Evolutionary conservation across 2,113 vertebrate species (phyloP), one percentile per base, ranked within the genome.

Genomic region (Eubucco bourcierii): DNA sequence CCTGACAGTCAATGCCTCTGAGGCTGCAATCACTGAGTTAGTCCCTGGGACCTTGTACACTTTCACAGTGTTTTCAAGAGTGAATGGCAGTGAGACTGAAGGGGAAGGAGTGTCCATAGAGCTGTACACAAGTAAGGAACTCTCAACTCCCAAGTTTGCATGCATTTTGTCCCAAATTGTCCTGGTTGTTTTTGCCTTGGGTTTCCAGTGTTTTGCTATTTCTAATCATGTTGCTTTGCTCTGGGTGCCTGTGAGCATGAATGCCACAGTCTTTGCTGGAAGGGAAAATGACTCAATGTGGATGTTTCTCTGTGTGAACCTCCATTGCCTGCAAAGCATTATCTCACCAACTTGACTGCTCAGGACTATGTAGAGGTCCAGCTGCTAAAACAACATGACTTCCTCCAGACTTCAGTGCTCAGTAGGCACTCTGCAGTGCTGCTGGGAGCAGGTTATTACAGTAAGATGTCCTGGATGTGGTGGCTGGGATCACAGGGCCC

Each of bases 1-100:
- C 9, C 3, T 10, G 31, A 55, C 1, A 0, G 84, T 12, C 7
- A 1, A 0, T 14, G 41, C 4, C 6, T 8, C 9, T 1, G 0
- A 5, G 33, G 5, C 5, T 2, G 56, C 25, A 61, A 55, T 87
- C 59, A 37, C 25, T 0, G 27, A 9, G 4, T 47, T 95, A 37
- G 19, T 37, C 9, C 95, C 95, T 25, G 88, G 41, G 4, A 92
- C 80, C 2, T 1, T 7, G 4, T 93, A 95, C 14, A 39, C 0
- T 1, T 94, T 94, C 55, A 94, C 44, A 2, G 37, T 93, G 1
- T 92, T 44, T 81, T 33, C 88, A 15, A 19, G 18, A 55, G 24
- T 2, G 0, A 17, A 4, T 61, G 81, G 59, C 21, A 0, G 7
- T 15, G 0, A 7, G 56, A 81, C n/a, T 0, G 56, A 74, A 81